phyloP scores from a whole-genome alignment of 1,140 invertebrate genomes.

The Halesus radiatus region DNA sequence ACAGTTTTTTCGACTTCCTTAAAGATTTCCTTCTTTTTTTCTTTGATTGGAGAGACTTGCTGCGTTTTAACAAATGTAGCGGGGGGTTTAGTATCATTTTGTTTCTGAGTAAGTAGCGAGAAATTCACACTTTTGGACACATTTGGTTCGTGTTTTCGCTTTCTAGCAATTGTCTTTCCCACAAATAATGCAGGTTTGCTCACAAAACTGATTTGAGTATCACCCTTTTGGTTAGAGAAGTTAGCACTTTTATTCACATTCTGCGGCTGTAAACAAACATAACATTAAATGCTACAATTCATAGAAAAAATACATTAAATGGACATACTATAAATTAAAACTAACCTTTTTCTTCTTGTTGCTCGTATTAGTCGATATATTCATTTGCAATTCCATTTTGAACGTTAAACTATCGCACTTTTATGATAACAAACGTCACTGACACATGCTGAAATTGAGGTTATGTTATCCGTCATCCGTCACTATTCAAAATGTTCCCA shows the following conservation, averaged over 20 bases:
- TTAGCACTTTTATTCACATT: constrained; percentile 32
- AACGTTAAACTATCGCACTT: constrained; percentile 13
- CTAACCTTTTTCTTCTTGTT: constrained; percentile 48
- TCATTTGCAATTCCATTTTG: constrained; percentile 54
- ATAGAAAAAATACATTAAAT: neutral
- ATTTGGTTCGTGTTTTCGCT: constrained; percentile 60
- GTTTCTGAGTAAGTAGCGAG: constrained; percentile 45
- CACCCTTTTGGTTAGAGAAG: neutral
- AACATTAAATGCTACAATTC: neutral
- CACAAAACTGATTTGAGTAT: constrained; percentile 60
- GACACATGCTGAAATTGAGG: constrained; percentile 42
- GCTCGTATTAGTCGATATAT: constrained; percentile 36
- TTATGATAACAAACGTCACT: constrained; percentile 30
- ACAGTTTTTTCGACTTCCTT: constrained; percentile 14
- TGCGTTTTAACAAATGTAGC: neutral
- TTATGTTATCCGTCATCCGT: constrained; percentile 24
- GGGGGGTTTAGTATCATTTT: neutral
- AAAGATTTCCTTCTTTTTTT: constrained; percentile 1
- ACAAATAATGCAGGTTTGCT: constrained; percentile 62
- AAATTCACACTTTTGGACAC: constrained; percentile 35
- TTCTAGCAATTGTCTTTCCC: constrained; percentile 67
- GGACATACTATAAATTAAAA: neutral
- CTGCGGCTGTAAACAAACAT: constrained; percentile 31
- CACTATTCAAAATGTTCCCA: neutral
- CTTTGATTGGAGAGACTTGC: constrained; percentile 2